Base-by-base conservation (phyloP, 2,113 vertebrate species). In the Otus sunia region DNA sequence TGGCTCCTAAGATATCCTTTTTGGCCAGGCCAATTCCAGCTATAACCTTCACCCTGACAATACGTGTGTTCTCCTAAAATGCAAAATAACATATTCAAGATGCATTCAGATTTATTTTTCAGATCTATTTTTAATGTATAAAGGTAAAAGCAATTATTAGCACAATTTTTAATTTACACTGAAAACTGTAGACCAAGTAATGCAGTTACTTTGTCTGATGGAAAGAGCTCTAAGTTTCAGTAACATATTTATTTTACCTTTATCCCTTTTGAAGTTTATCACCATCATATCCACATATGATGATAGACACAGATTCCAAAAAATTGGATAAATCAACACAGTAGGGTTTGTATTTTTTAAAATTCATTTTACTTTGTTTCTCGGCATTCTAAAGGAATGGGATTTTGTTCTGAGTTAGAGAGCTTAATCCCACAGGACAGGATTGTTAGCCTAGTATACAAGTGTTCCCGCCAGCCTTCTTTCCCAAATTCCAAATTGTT, bases 1-100 rank as follows among this genome's bases (percentile, higher is more conserved):
- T 99, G 92, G 99, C 98, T 96, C 99, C 99, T 77, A 99, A 97
- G 88, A 99, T 98, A 89, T 99, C 99, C 97, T 99, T 99, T 98
- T 99, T 99, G 77, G 99, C 99, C 90, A 99, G 97, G 55, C 98
- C 98, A 90, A 99, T 99, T 94, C 99, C 99, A 97, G 98, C 98
- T 84, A 99, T 98, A 69, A 99, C 97, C 97, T 99, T 99, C 68
- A 99, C 98, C 91, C 98, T 98, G 37, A 99, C 98, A 90, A 99
- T 97, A 92, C 98, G 98, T 0, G 98, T 96, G 55, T 98, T 98
- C 73, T 98, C 98, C 99, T 99, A 97, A 92, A 98, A 98, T 13
- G 88, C 1, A 97, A 93, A 93, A 60, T 7, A 55, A 73, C 3
- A 88, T 14, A 73, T n/a, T 87, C 29, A 90, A 50, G 39, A 86